Evolutionary conservation across 1,140 invertebrate genomes (phyloP).

Genomic region (Centruroides sculpturatus): DNA sequence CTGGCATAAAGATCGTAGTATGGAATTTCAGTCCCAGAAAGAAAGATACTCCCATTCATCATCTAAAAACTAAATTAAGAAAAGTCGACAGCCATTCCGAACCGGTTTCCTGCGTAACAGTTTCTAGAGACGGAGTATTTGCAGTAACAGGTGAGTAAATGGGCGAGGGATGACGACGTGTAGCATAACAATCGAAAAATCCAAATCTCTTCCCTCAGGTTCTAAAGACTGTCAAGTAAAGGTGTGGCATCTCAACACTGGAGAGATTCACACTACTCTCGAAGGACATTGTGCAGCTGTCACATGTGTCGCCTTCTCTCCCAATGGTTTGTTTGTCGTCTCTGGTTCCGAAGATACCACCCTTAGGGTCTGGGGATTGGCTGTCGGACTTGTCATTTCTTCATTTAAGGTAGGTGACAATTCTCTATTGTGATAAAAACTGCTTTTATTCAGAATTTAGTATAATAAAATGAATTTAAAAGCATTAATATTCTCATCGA

Average conservation of each 20-base stretch:
- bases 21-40: conserved; percentile 51
- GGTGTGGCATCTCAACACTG: conserved; percentile 61
- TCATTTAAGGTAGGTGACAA: conserved; percentile 5
- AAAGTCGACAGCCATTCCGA: conserved; percentile 38
- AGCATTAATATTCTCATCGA: no score
- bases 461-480: no score
- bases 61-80: conserved; percentile 6
- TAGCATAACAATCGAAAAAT: no score
- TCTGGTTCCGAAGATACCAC: conserved; percentile 67
- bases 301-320: conserved; percentile 60
- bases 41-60: conserved; percentile 25
- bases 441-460: no score
- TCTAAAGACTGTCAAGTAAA: conserved; percentile 56
- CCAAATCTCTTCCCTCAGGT: conserved; percentile 26
- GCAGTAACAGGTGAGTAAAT: conserved; percentile 42
- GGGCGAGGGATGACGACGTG: no score
- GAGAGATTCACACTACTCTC: conserved; percentile 49
- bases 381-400: background rate
- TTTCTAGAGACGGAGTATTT: conserved; percentile 64
- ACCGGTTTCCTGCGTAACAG: conserved; percentile 58
- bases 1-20: conserved; percentile 58
- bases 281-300: conserved; percentile 57
- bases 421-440: no score
- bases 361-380: conserved; percentile 57
- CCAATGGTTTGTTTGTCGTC: conserved; percentile 58